phyloP scores from a whole-genome alignment of 2,113 vertebrate species.

The Corydoras maculifer region DNA sequence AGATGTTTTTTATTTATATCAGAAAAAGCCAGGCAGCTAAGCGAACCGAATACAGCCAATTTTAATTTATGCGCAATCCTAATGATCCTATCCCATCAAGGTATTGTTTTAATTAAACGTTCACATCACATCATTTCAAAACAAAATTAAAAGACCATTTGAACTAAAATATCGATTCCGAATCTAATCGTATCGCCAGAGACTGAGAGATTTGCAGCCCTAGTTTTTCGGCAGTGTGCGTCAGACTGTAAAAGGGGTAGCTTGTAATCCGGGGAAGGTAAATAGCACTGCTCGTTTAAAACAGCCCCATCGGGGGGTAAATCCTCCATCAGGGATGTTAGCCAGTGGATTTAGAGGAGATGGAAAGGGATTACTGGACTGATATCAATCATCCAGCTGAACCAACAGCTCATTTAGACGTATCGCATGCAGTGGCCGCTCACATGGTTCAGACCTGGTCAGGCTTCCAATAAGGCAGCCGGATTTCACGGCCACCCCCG shows the following conservation, averaged over 20 bases:
- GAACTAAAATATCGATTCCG: no score
- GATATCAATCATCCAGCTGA: constrained; percentile 63
- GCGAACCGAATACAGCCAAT: no score
- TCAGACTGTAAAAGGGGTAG: background rate
- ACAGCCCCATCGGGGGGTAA: constrained; percentile 49
- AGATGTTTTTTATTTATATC: no score
- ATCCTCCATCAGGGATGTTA: constrained; percentile 48
- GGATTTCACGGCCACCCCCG: constrained; percentile 33
- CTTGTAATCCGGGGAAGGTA: constrained; percentile 29
- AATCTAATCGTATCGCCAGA: no score
- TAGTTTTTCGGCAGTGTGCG: no score
- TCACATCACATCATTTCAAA: no score
- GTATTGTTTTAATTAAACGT: no score
- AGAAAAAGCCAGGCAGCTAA: no score
- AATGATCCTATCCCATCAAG: no score
- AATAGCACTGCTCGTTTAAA: constrained; percentile 47
- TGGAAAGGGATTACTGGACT: constrained; percentile 58
- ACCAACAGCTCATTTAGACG: constrained; percentile 54
- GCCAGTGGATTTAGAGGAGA: constrained; percentile 60
- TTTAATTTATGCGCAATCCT: no score
- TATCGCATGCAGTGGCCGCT: constrained; percentile 50
- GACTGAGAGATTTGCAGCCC: no score
- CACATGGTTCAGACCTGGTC: constrained; percentile 51
- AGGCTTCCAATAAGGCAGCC: constrained; percentile 31
- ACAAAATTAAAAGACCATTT: no score